These are phyloP conservation scores for Rhizoglyphus robini DNA, from an alignment of 1,140 invertebrate genomes.

Conservation along the genomic window DNA sequence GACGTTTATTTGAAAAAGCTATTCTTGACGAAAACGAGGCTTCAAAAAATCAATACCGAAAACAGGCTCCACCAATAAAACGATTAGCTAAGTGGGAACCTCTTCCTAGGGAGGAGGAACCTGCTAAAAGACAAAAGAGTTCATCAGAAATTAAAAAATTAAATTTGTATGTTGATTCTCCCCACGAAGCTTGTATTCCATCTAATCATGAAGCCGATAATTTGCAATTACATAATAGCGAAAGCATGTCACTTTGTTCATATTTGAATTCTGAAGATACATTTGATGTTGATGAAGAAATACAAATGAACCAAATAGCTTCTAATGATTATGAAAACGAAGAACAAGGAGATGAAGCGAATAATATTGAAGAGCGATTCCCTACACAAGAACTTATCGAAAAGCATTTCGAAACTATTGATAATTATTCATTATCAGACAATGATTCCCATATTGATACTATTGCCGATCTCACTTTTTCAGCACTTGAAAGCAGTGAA, in stretches of 20 bases:
- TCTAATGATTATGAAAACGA: neutral
- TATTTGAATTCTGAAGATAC: no score
- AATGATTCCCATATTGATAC: neutral
- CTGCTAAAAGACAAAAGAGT: neutral
- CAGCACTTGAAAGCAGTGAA: neutral
- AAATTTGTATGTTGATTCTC: no score
- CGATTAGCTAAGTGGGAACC: neutral
- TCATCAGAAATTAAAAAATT: neutral
- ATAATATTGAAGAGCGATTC: neutral
- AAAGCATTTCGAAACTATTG: neutral
- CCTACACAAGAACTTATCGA: neutral
- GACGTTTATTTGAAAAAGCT: slow-evolving; percentile 32
- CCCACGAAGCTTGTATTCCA: no score
- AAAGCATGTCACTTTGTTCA: neutral
- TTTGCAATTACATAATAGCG: neutral
- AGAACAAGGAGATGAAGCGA: neutral
- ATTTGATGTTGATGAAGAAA: neutral
- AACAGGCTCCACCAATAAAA: neutral
- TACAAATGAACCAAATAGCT: neutral
- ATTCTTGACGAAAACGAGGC: neutral
- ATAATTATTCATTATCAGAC: neutral
- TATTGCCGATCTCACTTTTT: neutral
- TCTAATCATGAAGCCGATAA: no score
- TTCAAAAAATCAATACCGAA: neutral
- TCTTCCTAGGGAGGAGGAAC: neutral